These are phyloP conservation scores for Zaprionus lineosus DNA, from an alignment of 2,888 invertebrate species.

Conservation along the genomic window DNA sequence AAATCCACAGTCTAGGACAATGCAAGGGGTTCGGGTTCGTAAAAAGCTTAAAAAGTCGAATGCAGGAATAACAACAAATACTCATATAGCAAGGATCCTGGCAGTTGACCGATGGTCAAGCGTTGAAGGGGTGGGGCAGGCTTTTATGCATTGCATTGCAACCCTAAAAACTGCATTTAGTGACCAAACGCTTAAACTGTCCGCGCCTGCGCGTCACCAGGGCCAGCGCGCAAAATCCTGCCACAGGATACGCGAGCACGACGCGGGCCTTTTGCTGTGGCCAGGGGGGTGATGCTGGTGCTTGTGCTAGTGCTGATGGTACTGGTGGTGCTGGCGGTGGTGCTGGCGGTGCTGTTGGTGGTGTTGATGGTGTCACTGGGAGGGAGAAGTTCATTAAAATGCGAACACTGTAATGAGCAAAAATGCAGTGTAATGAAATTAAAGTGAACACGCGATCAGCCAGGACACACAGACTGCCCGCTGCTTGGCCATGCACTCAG, in stretches of 20 bases:
- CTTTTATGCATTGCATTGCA: slow-evolving; percentile 26
- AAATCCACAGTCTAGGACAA: slow-evolving; percentile 9
- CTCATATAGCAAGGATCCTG: slow-evolving; percentile 12
- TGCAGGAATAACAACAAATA: slow-evolving; percentile 14
- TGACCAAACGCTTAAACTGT: slow-evolving; percentile 63
- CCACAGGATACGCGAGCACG: slow-evolving; percentile 37
- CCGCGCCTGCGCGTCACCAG: slow-evolving; percentile 65
- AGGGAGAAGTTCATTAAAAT: slow-evolving; percentile 69
- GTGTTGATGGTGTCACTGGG: too few relatives aligned
- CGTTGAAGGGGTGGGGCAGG: background rate
- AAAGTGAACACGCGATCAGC: slow-evolving; percentile 61
- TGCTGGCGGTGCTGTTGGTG: too few relatives aligned
- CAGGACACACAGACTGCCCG: slow-evolving; percentile 53
- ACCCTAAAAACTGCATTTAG: slow-evolving; percentile 55
- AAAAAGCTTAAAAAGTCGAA: slow-evolving; percentile 58
- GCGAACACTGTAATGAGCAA: slow-evolving; percentile 60
- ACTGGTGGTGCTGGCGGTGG: too few relatives aligned
- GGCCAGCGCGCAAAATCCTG: slow-evolving; percentile 51
- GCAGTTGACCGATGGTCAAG: slow-evolving; percentile 58
- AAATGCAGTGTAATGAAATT: slow-evolving; percentile 73
- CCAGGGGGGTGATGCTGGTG: too few relatives aligned
- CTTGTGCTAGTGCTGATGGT: too few relatives aligned
- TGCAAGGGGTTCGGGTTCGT: slow-evolving; percentile 9
- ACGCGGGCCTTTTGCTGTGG: background rate
- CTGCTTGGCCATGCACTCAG: slow-evolving; percentile 65